Conservation (phyloP, 2,797 vertebrate genomes). For the Champsocephalus esox region DNA sequence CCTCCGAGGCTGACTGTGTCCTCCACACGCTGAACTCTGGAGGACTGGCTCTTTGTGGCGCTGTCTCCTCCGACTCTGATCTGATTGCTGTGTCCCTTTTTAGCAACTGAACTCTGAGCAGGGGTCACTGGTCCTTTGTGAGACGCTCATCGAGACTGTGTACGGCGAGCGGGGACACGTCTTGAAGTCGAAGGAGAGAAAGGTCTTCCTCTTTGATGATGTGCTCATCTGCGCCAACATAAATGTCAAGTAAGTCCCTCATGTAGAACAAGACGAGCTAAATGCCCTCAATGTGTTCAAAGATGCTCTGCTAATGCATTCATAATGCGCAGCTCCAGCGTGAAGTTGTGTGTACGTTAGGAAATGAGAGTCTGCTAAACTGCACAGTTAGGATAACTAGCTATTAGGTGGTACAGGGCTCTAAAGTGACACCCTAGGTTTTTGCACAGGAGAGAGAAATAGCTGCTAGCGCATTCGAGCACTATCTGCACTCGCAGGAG, state of each 20-base stretch:
- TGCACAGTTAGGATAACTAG: conserved; percentile 45
- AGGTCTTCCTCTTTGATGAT: conserved; percentile 95
- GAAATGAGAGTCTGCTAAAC: conserved; percentile 34
- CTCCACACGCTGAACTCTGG: conserved; percentile 59
- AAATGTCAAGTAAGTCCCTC: conserved; percentile 92
- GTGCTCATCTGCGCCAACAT: conserved; percentile 95
- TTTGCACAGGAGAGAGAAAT: conserved; percentile 69
- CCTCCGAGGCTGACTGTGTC: conserved; percentile 56
- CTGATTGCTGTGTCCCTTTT: conserved; percentile 71
- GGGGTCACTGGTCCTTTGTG: conserved; percentile 93
- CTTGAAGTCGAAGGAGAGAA: conserved; percentile 96
- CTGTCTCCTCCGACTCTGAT: conserved; percentile 61
- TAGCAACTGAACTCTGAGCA: conserved; percentile 92
- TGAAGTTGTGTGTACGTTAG: conserved; percentile 32
- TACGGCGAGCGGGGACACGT: conserved; percentile 94
- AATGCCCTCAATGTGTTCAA: conserved; percentile 24
- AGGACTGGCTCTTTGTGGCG: conserved; percentile 63
- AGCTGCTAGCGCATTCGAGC: conserved; percentile 62
- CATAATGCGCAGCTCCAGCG: conserved; percentile 17
- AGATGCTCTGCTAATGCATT: conserved; percentile 41
- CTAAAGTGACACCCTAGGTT: conserved; percentile 57
- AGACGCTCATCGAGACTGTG: conserved; percentile 95
- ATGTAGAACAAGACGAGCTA: conserved; percentile 23
- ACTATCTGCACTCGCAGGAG: conserved; percentile 74
- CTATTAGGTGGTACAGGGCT: conserved; percentile 60